Evolutionary conservation across 2,797 vertebrate species (phyloP), one percentile per base, ranked within the genome.

Genomic region (Brotula barbata): DNA sequence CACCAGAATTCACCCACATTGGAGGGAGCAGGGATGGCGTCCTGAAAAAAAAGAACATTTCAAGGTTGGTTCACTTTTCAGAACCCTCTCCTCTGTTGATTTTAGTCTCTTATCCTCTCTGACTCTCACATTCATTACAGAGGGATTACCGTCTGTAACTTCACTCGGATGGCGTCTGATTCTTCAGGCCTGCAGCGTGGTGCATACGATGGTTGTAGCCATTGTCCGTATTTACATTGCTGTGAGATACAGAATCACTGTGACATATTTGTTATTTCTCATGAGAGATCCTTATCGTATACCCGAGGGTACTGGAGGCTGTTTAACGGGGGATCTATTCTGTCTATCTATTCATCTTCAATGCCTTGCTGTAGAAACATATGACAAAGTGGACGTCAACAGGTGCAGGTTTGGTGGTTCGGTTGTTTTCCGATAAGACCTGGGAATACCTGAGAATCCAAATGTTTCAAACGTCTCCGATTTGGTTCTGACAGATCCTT

Each of bases 211-310:
- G 39, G 13, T 42, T 21, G 34, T 17, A 33, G 15, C n/a, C 21
- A 17, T 25, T 33, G 46, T 16, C 47, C 11, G 19, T 5, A 9
- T 52, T 21, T 15, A n/a, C 34, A 36, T 12, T 7, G 34, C 34
- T 36, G 34, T 14, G 34, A 36, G 34, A 12, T 17, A 39, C 11
- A 46, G 15, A n/a, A 60, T 75, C 47, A 54, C 6, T 46, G 48
- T 17, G 33, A 61, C 41, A 3, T 0, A 20, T 62, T 63, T 58
- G 15, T 1, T 54, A 10, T 61, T 68, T 14, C 19, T 41, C 16
- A 49, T 45, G 31, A 54, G 13, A 48, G 33, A 73, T 52, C 7
- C 14, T 60, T 58, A 65, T 57, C 58, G 41, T 57, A 19, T 53
- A 19, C 28, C 33, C 12, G 28, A 36, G 28, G 42, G 33, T 19